Evolutionary conservation across 2,888 invertebrate species (phyloP), one percentile per base, ranked within the genome.

Genomic region (Pachycephus smyrnensis): DNA sequence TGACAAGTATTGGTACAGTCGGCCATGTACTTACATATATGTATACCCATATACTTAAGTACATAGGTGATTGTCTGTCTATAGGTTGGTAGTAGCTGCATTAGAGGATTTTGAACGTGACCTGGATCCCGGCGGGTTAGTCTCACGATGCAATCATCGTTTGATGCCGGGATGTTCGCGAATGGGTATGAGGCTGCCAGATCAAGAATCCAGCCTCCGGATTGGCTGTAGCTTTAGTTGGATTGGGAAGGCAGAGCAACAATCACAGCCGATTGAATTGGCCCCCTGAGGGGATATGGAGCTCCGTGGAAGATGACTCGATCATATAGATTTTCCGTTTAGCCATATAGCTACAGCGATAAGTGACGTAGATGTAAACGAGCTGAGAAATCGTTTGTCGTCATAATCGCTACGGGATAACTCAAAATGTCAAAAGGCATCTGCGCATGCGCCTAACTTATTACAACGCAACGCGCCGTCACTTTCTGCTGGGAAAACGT

Each of bases 251-350:
- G 84, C 81, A 79, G 82, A 81, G 82, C 86, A 87, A 88, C 87
- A 89, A 89, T 89, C 89, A 87, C 86, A 82, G 85, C 81, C 88
- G 87, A 89, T 88, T 89, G 89, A 89, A 89, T 89, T 84, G 85
- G 55, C 82, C 79, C 86, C 83, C 85, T 55, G 69, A 30, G 74
- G 80, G 75, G 82, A 78, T 83, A 82, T 80, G 76, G 77, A 68
- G 68, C 73, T 9, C 9, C 23, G 55, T 23, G 55, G 23, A 55
- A 55, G 55, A 55, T 23, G 55, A 55, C 23, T 55, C 23, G 55
- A 55, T 55, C 23, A 55, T 23, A 55, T 55, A 55, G 55, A 55
- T 55, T 55, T 55, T 2, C 55, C 55, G 23, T 23, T 55, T 55
- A 55, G 9, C 55, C 9, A 9, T 55, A 23, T 55, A 55, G 55